phyloP scores from a whole-genome alignment of 2,888 invertebrate genomes.

The Acrobasis repandana region DNA sequence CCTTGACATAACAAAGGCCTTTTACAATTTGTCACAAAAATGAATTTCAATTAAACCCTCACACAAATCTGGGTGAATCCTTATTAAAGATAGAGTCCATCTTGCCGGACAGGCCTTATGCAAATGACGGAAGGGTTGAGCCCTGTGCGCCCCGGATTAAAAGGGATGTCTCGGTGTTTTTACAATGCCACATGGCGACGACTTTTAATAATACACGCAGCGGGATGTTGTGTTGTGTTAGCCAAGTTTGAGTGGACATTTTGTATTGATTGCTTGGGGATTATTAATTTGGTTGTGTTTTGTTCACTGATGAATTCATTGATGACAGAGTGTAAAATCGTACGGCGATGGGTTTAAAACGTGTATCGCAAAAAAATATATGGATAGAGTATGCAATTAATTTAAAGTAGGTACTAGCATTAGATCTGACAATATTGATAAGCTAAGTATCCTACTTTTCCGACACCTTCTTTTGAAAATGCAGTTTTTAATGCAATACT shows the following conservation, averaged over 20 bases:
- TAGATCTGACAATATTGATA: too few relatives aligned
- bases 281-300: constrained; percentile 2
- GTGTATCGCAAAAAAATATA: too few relatives aligned
- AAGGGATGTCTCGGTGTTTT: constrained; percentile 35
- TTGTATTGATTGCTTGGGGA: constrained; percentile 14
- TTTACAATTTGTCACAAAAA: constrained; percentile 24
- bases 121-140: constrained; percentile 73
- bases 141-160: constrained; percentile 35
- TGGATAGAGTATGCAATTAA: too few relatives aligned
- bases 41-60: constrained; percentile 41
- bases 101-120: constrained; percentile 75
- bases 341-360: too few relatives aligned
- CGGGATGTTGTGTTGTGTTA: constrained; percentile 12
- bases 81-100: constrained; percentile 70
- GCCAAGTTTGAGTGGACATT: constrained; percentile 13
- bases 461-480: too few relatives aligned
- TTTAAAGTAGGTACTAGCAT: too few relatives aligned
- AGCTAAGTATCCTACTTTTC: too few relatives aligned
- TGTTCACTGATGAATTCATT: background rate
- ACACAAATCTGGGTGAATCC: constrained; percentile 61
- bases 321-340: too few relatives aligned
- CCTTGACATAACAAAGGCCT: background rate
- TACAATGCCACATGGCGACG: constrained; percentile 37
- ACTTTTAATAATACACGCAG: constrained; percentile 21
- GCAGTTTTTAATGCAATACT: too few relatives aligned